A percentile compares a stretch with the other conserved stretches of the same genome.
phyloP scores from a whole-genome alignment of 1,140 invertebrate species.

The Procambarus virginalis region DNA sequence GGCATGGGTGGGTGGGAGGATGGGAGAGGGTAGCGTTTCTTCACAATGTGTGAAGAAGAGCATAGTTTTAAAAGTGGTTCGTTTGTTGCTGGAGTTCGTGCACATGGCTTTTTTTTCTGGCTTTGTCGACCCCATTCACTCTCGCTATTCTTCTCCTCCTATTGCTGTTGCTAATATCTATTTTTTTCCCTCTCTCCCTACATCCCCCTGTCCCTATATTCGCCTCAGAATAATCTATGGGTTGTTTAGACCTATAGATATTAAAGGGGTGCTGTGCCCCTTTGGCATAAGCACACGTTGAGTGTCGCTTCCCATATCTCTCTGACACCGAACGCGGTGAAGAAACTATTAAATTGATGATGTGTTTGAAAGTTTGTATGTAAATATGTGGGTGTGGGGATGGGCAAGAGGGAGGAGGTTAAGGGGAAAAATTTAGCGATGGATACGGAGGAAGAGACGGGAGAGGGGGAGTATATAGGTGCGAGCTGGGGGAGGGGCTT shows the following conservation, averaged over 20 bases:
- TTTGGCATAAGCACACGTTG: constrained; percentile 15
- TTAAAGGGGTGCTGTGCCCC: constrained; percentile 1
- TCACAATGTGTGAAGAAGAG: no score
- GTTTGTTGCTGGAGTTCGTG: no score
- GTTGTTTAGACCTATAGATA: constrained; percentile 40
- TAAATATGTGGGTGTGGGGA: not conserved
- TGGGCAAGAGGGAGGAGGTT: no score
- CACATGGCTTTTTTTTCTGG: no score
- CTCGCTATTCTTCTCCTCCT: not conserved
- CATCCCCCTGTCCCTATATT: constrained; percentile 7
- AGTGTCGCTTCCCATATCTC: not conserved
- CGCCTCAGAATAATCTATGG: not conserved
- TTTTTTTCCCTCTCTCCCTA: constrained; percentile 21
- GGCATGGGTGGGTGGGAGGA: no score
- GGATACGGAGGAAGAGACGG: no score
- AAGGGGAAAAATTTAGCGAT: no score
- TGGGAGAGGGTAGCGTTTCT: no score
- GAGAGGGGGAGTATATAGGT: no score
- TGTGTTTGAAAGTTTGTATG: not conserved
- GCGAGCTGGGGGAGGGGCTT: no score
- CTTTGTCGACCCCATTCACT: no score
- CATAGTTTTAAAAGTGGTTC: no score
- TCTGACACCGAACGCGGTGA: not conserved
- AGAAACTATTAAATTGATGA: not conserved
- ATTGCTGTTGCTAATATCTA: constrained; percentile 1